phyloP scores from a whole-genome alignment of 2,113 vertebrate genomes.

The Ursus arctos region DNA sequence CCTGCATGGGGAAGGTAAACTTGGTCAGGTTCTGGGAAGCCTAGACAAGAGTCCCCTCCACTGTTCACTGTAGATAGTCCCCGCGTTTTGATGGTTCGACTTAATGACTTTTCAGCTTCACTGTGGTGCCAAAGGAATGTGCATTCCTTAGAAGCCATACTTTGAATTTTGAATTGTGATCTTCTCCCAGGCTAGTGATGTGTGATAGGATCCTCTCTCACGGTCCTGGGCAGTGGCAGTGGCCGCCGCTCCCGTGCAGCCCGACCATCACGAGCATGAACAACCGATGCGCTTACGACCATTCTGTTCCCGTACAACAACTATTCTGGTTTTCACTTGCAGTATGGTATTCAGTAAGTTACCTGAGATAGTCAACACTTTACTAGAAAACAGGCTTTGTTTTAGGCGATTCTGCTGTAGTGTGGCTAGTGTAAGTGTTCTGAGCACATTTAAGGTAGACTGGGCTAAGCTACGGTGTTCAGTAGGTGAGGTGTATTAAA shows the following conservation, averaged over 20 bases:
- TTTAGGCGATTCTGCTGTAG: background rate
- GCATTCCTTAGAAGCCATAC: background rate
- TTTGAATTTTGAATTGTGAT: background rate
- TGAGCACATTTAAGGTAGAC: background rate
- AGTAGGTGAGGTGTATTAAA: background rate
- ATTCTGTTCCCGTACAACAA: background rate
- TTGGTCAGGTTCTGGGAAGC: background rate
- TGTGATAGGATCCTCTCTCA: background rate
- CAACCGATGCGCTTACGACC: background rate
- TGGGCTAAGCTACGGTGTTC: background rate
- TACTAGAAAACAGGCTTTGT: background rate
- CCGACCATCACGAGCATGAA: background rate
- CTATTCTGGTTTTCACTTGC: background rate
- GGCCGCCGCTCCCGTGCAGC: background rate
- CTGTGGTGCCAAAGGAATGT: background rate
- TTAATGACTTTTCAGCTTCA: background rate
- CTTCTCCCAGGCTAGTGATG: background rate
- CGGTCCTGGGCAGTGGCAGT: background rate
- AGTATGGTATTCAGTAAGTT: background rate
- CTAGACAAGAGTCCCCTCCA: background rate
- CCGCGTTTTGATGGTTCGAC: background rate
- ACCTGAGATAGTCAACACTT: background rate
- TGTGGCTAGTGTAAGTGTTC: background rate
- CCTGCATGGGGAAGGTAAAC: background rate
- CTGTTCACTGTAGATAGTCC: background rate